Base-by-base conservation (phyloP, 2,888 invertebrate genomes). In the Temnothorax unifasciatus region DNA sequence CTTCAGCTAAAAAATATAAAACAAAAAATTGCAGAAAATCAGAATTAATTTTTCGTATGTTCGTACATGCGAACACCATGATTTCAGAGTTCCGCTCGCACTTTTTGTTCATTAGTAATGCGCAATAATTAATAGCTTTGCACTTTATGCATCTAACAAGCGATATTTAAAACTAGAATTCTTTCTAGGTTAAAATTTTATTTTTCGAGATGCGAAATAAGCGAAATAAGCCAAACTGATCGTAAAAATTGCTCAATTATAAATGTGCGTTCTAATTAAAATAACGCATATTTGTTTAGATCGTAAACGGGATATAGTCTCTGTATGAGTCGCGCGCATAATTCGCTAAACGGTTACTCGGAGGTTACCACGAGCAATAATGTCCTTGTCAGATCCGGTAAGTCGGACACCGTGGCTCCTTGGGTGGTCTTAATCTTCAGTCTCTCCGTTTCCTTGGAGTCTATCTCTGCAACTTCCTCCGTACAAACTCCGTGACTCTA, bases 341-440 rank as follows among this genome's bases (percentile, higher is more conserved):
- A 69, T 71, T 79, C 52, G 41, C 52, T 75, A 82, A 76, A 82
- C 52, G 52, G 63, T 82, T 75, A 63, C 41, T 41, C 25, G 52
- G 21, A 50, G n/a, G 41, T n/a, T n/a, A 82, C 76, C 29, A 52
- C 50, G 74, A 75, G 41, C 41, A 34, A 82, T 82, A 34, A 82
- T 82, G 38, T 82, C 41, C 82, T 82, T 82, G 82, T 82, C 75
- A 52, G 63, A 82, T 63, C 50, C 25, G 41, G 50, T 75, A 82
- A 82, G 52, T 82, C 63, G 61, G 61, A 82, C 63, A 75, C 63
- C 38, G 52, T 63, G 52, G n/a, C 82, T 75, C 79, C 74, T 79
- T 79, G 79, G 79, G 79, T 79, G 79, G 75, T 79, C 79, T 73
- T 79, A 79, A 79, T 71, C 74, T 79, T 77, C 29, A 44, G 57